phyloP scores from a whole-genome alignment of 2,888 invertebrate genomes.

The Sphaerophoria rueppellii region DNA sequence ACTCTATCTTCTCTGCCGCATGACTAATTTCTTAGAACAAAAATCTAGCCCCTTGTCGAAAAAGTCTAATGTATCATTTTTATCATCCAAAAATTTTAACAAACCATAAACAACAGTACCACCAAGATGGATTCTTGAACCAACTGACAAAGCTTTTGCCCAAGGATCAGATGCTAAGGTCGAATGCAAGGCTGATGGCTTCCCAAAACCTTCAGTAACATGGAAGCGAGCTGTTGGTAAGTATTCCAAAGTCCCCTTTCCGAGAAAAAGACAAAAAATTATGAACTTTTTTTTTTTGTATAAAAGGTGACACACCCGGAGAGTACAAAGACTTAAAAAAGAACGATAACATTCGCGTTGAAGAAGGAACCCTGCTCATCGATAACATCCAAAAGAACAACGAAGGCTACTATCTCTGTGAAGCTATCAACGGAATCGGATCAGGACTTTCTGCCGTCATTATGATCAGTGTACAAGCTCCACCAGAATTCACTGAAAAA shows the following conservation, averaged over 20 bases:
- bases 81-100: slow-evolving; percentile 41
- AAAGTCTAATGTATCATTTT: slow-evolving; percentile 56
- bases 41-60: neutral
- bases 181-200: slow-evolving; percentile 97
- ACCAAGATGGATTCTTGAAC: slow-evolving; percentile 97
- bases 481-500: slow-evolving; percentile 96
- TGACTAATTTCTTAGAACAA: slow-evolving; percentile 73
- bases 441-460: slow-evolving; percentile 97
- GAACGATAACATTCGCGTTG: slow-evolving; percentile 94
- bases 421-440: slow-evolving; percentile 97
- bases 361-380: slow-evolving; percentile 95
- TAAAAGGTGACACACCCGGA: slow-evolving; percentile 93
- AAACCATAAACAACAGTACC: slow-evolving; percentile 86
- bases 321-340: slow-evolving; percentile 96
- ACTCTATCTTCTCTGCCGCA: slow-evolving; percentile 75
- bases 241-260: slow-evolving; percentile 63
- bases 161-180: slow-evolving; percentile 96
- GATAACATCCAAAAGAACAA: slow-evolving; percentile 96
- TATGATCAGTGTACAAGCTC: slow-evolving; percentile 96
- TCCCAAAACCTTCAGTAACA: slow-evolving; percentile 95
- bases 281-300: slow-evolving; percentile 14
- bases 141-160: slow-evolving; percentile 96
- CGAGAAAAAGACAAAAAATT: neutral
- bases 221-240: slow-evolving; percentile 98
- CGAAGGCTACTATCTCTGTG: slow-evolving; percentile 97